phyloP scores from a whole-genome alignment of 2,113 vertebrate species.

The Grammomys dolichurus region DNA sequence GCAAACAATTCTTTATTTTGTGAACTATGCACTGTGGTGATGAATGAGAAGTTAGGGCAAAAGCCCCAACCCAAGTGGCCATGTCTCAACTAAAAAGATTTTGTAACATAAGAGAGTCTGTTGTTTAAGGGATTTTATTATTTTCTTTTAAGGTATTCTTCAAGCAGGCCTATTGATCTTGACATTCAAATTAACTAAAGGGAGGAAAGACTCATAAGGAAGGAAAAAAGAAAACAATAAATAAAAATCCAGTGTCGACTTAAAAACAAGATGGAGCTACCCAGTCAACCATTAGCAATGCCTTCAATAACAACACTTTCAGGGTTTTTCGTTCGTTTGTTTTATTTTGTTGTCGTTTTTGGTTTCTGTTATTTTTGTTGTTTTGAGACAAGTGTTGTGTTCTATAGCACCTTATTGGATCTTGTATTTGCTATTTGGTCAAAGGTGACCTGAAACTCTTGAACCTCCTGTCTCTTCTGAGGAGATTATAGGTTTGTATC shows the following conservation, averaged over 20 bases:
- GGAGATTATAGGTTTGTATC: background rate
- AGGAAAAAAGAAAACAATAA: background rate
- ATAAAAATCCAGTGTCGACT: background rate
- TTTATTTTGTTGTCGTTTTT: background rate
- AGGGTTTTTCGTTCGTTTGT: background rate
- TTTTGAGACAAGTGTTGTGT: background rate
- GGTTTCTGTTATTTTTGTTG: background rate
- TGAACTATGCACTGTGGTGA: background rate
- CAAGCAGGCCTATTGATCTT: background rate
- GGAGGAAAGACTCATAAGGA: background rate
- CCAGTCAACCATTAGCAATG: background rate
- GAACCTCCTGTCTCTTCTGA: background rate
- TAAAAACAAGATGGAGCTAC: background rate
- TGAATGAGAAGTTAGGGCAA: background rate
- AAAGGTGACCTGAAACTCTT: background rate
- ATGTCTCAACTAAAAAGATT: background rate
- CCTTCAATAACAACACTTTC: background rate
- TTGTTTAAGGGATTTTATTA: background rate
- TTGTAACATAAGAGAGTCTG: background rate
- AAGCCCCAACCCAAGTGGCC: background rate
- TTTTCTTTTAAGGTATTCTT: background rate
- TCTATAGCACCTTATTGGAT: background rate
- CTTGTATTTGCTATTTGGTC: background rate
- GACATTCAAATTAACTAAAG: background rate
- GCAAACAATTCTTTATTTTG: background rate